Evolutionary conservation across 2,888 invertebrate genomes (phyloP).

Genomic region (Suillia variegata): DNA sequence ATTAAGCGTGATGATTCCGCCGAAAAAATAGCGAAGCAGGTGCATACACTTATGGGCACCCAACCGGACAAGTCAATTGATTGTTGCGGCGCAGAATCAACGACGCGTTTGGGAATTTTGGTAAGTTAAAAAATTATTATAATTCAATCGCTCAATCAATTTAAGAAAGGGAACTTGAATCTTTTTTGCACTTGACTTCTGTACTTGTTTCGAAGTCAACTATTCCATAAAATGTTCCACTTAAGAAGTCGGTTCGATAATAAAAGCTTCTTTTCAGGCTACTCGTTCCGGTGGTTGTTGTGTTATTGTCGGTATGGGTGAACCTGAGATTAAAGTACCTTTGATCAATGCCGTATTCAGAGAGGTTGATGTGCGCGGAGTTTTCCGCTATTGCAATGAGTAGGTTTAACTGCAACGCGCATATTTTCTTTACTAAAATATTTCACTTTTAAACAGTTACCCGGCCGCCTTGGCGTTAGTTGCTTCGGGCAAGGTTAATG

Average conservation of each 20-base stretch:
- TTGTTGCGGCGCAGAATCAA: constrained; percentile 84
- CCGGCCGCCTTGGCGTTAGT: constrained; percentile 78
- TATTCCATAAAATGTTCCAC: too few relatives aligned
- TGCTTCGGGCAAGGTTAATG: constrained; percentile 75
- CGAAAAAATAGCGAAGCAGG: constrained; percentile 65
- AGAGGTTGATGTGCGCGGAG: constrained; percentile 91
- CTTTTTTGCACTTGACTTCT: too few relatives aligned
- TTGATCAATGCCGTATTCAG: constrained; percentile 78
- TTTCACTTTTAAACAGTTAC: constrained; percentile 67
- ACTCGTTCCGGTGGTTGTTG: constrained; percentile 85
- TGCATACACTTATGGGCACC: constrained; percentile 67
- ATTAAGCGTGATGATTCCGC: constrained; percentile 66
- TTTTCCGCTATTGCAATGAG: constrained; percentile 92
- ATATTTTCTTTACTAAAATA: neutral
- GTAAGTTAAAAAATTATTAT: too few relatives aligned
- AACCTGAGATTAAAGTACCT: constrained; percentile 78
- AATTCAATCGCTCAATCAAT: too few relatives aligned
- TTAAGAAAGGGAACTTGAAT: neutral
- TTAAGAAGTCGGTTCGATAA: neutral
- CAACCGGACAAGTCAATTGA: constrained; percentile 81
- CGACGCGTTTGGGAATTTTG: constrained; percentile 75
- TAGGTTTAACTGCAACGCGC: constrained; percentile 60
- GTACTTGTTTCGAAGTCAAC: too few relatives aligned
- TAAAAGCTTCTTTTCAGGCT: constrained; percentile 64
- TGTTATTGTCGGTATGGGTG: constrained; percentile 88